Evolutionary conservation across 2,113 vertebrate genomes (phyloP).

Genomic region (Eretmochelys imbricata): DNA sequence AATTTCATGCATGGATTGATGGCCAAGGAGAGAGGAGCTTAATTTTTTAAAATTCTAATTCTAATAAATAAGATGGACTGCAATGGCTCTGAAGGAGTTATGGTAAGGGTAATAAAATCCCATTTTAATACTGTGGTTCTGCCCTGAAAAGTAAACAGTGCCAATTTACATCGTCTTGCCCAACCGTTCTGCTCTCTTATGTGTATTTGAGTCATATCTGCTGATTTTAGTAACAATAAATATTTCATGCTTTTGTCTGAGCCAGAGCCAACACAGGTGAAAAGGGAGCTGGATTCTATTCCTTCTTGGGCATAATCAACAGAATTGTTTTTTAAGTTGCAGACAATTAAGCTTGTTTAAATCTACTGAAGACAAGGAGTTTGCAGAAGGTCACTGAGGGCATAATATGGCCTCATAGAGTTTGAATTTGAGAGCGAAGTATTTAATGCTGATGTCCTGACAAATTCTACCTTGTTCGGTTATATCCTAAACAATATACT

Average conservation of each 20-base stretch:
- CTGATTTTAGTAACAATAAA: neutral
- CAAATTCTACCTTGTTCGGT: conserved; percentile 63
- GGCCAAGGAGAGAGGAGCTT: neutral
- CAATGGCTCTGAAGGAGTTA: neutral
- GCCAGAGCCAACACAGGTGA: neutral
- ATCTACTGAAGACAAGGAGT: conserved; percentile 57
- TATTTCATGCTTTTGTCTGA: neutral
- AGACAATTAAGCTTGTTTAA: conserved; percentile 66
- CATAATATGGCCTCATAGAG: conserved; percentile 40
- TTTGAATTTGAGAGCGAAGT: conserved; percentile 71
- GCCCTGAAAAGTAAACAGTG: neutral
- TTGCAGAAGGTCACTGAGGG: conserved; percentile 60
- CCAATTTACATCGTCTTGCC: neutral
- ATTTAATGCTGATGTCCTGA: conserved; percentile 10
- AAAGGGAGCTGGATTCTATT: neutral
- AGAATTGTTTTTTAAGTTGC: neutral
- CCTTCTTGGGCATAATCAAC: neutral
- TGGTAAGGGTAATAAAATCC: neutral
- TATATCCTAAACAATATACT: conserved; percentile 52
- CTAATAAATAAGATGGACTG: neutral
- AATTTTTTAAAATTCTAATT: neutral
- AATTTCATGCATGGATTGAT: neutral
- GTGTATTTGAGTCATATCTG: neutral
- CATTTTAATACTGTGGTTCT: neutral
- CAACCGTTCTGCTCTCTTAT: neutral